Evolutionary conservation across 64 coral and sea anemone species (phyloP).

Genomic region (Catalaphyllia jardinei): DNA sequence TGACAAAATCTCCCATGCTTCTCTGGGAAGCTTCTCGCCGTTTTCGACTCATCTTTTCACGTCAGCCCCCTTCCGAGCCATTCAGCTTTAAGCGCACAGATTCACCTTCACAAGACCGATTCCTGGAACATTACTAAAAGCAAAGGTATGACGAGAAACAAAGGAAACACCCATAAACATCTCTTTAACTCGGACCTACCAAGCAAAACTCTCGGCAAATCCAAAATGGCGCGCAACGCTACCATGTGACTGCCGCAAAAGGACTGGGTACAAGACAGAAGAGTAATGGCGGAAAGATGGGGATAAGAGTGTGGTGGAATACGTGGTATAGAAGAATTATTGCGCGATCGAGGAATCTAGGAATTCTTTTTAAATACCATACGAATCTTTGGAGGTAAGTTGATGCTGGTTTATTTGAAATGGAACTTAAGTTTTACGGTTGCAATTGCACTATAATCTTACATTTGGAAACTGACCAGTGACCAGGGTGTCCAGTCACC

Average conservation of each 20-base stretch:
- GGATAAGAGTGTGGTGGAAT: neutral
- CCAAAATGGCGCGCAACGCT: conserved; percentile 18
- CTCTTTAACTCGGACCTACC: no score
- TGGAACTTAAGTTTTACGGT: no score
- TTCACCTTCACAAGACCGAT: neutral
- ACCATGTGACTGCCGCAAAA: neutral
- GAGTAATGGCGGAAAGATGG: neutral
- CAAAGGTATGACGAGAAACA: neutral
- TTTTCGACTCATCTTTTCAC: conserved; percentile 24
- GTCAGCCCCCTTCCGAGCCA: neutral
- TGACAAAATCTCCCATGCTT: conserved; percentile 1
- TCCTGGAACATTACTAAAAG: neutral
- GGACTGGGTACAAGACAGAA: conserved; percentile 1
- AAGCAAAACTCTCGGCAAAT: neutral
- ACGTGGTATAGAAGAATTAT: neutral
- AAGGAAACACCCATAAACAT: neutral
- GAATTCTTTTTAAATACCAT: conserved; percentile 3
- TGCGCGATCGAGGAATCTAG: conserved; percentile 8
- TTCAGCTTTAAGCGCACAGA: neutral
- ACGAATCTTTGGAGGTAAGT: conserved; percentile 46
- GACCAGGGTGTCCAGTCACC: no score
- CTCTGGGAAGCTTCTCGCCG: neutral
- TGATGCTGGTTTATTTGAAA: neutral
- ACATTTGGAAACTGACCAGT: no score
- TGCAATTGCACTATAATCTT: no score